Percentiles rank a stretch among this genome's conserved stretches.
phyloP scores from a whole-genome alignment of 2,113 vertebrate genomes.

The Aegotheles bennettii region DNA sequence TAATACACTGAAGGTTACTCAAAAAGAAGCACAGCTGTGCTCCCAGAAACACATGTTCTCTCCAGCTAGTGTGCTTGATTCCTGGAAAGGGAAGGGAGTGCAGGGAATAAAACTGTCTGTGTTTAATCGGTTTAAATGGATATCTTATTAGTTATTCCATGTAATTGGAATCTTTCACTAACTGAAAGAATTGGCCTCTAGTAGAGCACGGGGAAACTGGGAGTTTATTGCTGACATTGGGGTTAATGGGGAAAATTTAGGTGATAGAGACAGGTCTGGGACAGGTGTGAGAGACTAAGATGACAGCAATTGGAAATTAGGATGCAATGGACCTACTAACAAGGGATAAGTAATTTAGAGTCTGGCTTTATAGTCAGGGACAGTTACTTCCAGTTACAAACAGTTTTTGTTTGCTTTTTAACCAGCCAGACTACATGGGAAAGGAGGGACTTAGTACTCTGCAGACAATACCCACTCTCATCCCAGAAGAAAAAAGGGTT shows the following conservation, averaged over 20 bases:
- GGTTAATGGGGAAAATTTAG: not conserved
- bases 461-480: fast-evolving
- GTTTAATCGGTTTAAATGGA: not conserved
- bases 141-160: not conserved
- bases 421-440: not conserved
- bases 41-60: not conserved
- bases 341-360: not conserved
- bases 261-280: not conserved
- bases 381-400: not conserved
- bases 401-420: not conserved
- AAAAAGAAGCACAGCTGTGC: not conserved
- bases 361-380: not conserved
- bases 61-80: not conserved
- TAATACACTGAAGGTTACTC: not conserved
- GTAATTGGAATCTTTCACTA: not conserved
- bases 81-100: not conserved
- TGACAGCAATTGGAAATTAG: not conserved
- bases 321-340: not conserved
- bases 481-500: not conserved
- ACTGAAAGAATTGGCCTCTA: not conserved
- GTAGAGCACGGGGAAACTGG: not conserved
- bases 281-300: not conserved
- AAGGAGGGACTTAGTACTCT: not conserved
- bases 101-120: not conserved
- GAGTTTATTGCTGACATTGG: not conserved